A percentile compares a stretch with the other conserved stretches of the same genome.
Conservation (phyloP, 2,888 invertebrate genomes). For the Rutpela maculata region DNA sequence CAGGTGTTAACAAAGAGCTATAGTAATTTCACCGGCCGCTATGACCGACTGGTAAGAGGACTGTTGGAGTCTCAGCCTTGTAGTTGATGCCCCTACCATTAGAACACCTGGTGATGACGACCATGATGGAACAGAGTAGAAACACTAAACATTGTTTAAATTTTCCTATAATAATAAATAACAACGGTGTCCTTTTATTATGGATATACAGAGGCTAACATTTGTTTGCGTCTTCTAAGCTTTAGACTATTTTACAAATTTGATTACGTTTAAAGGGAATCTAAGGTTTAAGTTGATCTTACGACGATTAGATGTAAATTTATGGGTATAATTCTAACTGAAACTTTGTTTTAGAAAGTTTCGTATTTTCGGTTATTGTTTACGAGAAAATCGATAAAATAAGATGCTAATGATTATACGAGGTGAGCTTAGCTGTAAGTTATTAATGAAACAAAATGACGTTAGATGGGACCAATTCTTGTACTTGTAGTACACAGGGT, state of each 20-base stretch:
- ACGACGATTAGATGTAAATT: background rate
- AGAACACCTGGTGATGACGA: slow-evolving; percentile 45
- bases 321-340: background rate
- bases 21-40: slow-evolving; percentile 67
- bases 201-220: background rate
- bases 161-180: slow-evolving; percentile 27
- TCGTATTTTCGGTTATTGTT: background rate
- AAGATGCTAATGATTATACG: background rate
- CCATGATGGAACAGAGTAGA: slow-evolving; percentile 38
- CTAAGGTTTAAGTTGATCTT: background rate
- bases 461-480: too few species aligned
- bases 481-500: too few species aligned
- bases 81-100: slow-evolving; percentile 66
- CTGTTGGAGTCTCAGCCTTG: slow-evolving; percentile 67
- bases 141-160: slow-evolving; percentile 28
- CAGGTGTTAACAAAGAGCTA: slow-evolving; percentile 46
- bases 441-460: background rate
- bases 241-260: background rate
- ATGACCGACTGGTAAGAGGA: slow-evolving; percentile 69
- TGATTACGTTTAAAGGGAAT: background rate
- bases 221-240: background rate
- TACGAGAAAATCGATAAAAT: background rate
- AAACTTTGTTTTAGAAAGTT: background rate
- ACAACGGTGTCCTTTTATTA: slow-evolving; percentile 19
- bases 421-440: background rate